Base-by-base conservation (phyloP, 2,113 vertebrate species). In the Nothoprocta pentlandii region DNA sequence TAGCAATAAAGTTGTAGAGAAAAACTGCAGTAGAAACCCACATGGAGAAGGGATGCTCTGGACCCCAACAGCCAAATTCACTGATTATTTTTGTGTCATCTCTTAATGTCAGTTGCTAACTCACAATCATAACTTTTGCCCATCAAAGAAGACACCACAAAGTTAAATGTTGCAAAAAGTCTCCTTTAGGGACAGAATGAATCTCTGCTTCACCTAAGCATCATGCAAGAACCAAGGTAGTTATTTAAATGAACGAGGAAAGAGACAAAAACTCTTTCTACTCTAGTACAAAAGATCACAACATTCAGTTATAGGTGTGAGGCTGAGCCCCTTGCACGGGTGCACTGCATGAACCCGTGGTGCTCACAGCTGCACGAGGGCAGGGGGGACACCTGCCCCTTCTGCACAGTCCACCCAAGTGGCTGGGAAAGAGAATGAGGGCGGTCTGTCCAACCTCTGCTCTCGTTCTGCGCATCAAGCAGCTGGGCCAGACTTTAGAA, bases 11-110 rank as follows among this genome's bases (percentile, higher is more conserved):
- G 2, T 10, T 42, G 58, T 54, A 58, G 74, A 68, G 36, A 10
- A 32, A 39, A 44, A 36, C 6, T 3, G 7, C 34, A 3, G 32
- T 34, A 14, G 58, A 76, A 64, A 39, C 5, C 5, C 42, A 25
- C 4, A 1, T 2, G 4, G 0, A 42, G 32, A 59, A 85, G 54
- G 41, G 13, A 7, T 21, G 25, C 6, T 12, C 30, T 10, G 16
- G 54, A 58, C 28, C 28, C 30, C 54, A 58, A 56, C 16, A 17
- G 54, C 16, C 54, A 41, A 32, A 28, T 51, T 39, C 71, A 22
- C 41, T 26, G 4, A 58, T 17, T 42, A 51, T 10, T 56, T 34
- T 44, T 12, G 46, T 9, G 32, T 68, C 23, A 21, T 4, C 15
- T 15, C 64, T 30, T 41, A 41, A 30, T 39, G 17, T 66, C 25